Evolutionary conservation across 2,888 invertebrate genomes (phyloP).

Genomic region (Cepaea hortensis): DNA sequence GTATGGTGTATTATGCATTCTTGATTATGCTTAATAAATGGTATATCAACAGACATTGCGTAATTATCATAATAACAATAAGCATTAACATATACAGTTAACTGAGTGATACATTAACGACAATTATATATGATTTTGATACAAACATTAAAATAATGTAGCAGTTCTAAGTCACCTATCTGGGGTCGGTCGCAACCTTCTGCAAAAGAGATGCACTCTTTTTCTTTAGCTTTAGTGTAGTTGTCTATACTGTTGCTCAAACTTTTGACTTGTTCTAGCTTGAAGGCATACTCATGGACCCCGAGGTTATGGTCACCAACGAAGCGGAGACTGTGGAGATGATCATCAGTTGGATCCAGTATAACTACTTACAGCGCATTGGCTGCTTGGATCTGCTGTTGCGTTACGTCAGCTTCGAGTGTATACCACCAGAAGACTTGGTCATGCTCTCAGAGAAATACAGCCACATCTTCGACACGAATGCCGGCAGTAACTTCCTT

Average conservation of each 20-base stretch:
- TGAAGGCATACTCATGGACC: slow-evolving; percentile 30
- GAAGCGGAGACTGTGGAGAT: slow-evolving; percentile 33
- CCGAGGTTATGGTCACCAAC: slow-evolving; percentile 35
- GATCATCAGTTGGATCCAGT: slow-evolving; percentile 32
- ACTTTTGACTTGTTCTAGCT: slow-evolving; percentile 2
- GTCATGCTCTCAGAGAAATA: slow-evolving; percentile 21
- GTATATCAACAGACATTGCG: too few relatives aligned
- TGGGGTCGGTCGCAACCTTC: too few relatives aligned
- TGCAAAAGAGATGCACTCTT: too few relatives aligned
- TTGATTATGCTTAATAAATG: too few relatives aligned
- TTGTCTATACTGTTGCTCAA: background rate
- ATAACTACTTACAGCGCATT: slow-evolving; percentile 11
- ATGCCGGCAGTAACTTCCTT: background rate
- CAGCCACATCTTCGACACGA: slow-evolving; percentile 23
- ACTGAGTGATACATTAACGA: too few relatives aligned
- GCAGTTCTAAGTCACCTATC: too few relatives aligned
- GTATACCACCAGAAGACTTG: slow-evolving; percentile 31
- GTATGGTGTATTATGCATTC: too few relatives aligned
- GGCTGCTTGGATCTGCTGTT: slow-evolving; percentile 1
- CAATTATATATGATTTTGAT: too few relatives aligned
- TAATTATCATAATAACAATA: too few relatives aligned
- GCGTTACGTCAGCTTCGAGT: slow-evolving; percentile 26
- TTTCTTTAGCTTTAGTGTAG: too few relatives aligned
- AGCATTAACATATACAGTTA: too few relatives aligned
- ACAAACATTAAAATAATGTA: too few relatives aligned